Evolutionary conservation across 2,888 invertebrate genomes (phyloP), one percentile per base, ranked within the genome.

Genomic region (Eristalis arbustorum): DNA sequence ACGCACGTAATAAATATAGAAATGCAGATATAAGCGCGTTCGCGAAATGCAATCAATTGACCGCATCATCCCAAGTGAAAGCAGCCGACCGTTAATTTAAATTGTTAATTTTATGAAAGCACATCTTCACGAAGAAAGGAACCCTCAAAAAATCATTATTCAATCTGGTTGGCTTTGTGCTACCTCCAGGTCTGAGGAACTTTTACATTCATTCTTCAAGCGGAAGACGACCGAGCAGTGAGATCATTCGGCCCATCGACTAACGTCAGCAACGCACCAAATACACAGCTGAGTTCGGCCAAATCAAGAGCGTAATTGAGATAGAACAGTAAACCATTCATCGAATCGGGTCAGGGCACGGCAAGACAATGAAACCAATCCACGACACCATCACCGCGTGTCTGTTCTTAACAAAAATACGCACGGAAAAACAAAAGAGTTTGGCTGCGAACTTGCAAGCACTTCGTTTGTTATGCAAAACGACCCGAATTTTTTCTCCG

Each of bases 401-500:
- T 18, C 49, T 18, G 57, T 71, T 61, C 71, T 28, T 49, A 61
- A 14, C 6, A 71, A 62, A 61, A 49, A 11, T 18, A 25, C 34
- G 2, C 56, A 25, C 59, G 18, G 34, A 61, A 22, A 73, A 64
- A 84, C 79, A 84, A 79, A 83, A 78, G 83, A 83, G 64, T 57
- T 31, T 79, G 84, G 22, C 37, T 4, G 31, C 83, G 74, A 75
- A 84, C 84, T 56, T 61, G 64, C 25, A 40, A 13, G n/a, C 57
- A 59, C 62, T 34, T 28, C 40, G 71, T 67, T 66, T 72, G 49
- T 67, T 72, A 68, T 23, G 28, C 28, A 56, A 42, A 68, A n/a
- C 64, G 80, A 80, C 84, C 80, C 31, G 62, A 69, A 84, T 67
- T 75, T 72, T 75, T 75, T n/a, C n/a, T n/a, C n/a, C n/a, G n/a